A percentile compares a stretch with the other conserved stretches of the same genome.
phyloP scores from a whole-genome alignment of 2,797 vertebrate genomes.

The Naso thynnoides region DNA sequence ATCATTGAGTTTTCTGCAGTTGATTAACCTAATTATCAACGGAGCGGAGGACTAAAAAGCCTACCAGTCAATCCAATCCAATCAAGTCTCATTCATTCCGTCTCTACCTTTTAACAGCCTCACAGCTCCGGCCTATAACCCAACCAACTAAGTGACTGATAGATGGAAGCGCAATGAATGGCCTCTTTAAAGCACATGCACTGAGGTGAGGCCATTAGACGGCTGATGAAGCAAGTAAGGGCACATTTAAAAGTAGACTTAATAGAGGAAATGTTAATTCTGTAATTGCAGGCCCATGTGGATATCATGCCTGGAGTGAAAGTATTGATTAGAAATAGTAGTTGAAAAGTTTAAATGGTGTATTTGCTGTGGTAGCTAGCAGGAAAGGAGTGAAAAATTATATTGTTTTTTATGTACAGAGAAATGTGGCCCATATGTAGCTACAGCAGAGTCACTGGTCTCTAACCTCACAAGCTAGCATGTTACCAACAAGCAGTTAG shows the following conservation, averaged over 20 bases:
- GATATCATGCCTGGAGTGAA: slow-evolving; percentile 13
- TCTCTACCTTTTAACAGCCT: slow-evolving; percentile 29
- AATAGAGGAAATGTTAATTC: slow-evolving; percentile 41
- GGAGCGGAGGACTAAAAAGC: slow-evolving; percentile 36
- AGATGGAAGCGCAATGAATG: slow-evolving; percentile 42
- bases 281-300: slow-evolving; percentile 11
- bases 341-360: slow-evolving; percentile 23
- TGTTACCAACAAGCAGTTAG: neutral
- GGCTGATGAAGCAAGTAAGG: slow-evolving; percentile 58
- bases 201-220: slow-evolving; percentile 60
- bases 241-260: slow-evolving; percentile 41
- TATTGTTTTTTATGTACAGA: neutral
- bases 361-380: neutral
- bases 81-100: slow-evolving; percentile 36
- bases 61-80: slow-evolving; percentile 49
- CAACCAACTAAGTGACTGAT: slow-evolving; percentile 35
- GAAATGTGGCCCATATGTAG: neutral
- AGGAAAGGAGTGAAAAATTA: neutral
- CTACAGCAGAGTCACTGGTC: neutral
- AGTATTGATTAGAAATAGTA: neutral
- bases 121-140: slow-evolving; percentile 3
- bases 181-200: slow-evolving; percentile 33
- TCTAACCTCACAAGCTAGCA: neutral
- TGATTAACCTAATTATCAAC: slow-evolving; percentile 64
- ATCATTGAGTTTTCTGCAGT: slow-evolving; percentile 42